These are phyloP conservation scores for Laodelphax striatellus DNA, from an alignment of 1,140 invertebrate species.

Conservation along the genomic window DNA sequence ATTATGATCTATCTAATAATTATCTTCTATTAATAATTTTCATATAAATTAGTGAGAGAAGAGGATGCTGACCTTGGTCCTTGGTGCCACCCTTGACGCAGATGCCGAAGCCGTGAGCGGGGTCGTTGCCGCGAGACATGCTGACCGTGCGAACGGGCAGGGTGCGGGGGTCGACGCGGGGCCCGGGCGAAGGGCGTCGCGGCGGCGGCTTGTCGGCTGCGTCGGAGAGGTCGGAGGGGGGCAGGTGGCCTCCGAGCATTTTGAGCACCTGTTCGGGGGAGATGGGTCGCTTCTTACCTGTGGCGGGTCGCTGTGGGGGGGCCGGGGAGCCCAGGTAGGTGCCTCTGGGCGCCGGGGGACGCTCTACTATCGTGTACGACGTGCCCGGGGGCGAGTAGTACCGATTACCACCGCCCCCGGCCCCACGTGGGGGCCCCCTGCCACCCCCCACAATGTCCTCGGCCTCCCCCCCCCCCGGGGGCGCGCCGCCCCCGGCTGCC, in stretches of 20 bases:
- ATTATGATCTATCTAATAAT: no score
- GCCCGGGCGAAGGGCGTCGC: conserved; percentile 36
- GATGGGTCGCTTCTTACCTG: conserved; percentile 24
- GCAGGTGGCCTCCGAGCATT: conserved; percentile 23
- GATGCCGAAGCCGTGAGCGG: conserved; percentile 70
- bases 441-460: conserved; percentile 35
- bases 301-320: conserved; percentile 4
- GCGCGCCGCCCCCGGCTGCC: not conserved
- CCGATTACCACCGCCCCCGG: conserved; percentile 21
- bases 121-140: conserved; percentile 57
- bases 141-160: conserved; percentile 57
- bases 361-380: conserved; percentile 73
- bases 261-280: conserved; percentile 28
- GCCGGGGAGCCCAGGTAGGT: conserved; percentile 37
- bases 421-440: conserved; percentile 27
- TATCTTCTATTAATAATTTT: no score
- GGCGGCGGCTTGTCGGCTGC: conserved; percentile 27
- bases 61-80: conserved; percentile 53
- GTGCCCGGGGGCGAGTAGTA: conserved; percentile 52
- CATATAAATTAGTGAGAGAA: no score
- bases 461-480: conserved; percentile 29
- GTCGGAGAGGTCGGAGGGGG: conserved; percentile 17
- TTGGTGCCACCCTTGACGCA: conserved; percentile 75
- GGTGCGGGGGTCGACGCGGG: conserved; percentile 29
- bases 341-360: conserved; percentile 58